Percentiles rank a stretch among this genome's conserved stretches.
Evolutionary conservation across 1,140 invertebrate genomes (phyloP).

Genomic region (Euschistus heros): DNA sequence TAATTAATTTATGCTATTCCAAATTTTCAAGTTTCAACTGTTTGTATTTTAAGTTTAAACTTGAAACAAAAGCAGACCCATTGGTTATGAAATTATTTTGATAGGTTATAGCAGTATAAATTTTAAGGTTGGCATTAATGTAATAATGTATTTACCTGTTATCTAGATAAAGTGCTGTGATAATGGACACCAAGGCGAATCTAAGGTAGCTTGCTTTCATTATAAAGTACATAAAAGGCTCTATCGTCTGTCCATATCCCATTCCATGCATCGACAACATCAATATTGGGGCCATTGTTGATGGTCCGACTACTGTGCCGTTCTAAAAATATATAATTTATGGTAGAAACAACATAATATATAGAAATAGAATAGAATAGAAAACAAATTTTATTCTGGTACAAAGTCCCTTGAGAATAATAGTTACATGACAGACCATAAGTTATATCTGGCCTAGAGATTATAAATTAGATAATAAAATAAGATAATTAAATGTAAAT

Average conservation of each 20-base stretch:
- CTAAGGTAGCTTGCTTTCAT: constrained; percentile 46
- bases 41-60: too few relatives aligned
- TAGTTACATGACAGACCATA: too few relatives aligned
- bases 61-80: too few relatives aligned
- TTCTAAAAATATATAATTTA: constrained; percentile 32
- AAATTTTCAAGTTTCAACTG: too few relatives aligned
- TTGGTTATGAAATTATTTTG: too few relatives aligned
- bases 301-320: constrained; percentile 36
- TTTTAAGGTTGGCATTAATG: too few relatives aligned
- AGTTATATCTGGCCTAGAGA: too few relatives aligned
- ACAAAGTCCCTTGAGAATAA: too few relatives aligned
- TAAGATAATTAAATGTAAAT: too few relatives aligned
- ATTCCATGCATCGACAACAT: constrained; percentile 37
- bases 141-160: constrained; percentile 32
- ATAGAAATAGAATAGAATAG: not conserved
- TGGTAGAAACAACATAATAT: not conserved
- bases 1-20: too few relatives aligned
- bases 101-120: too few relatives aligned
- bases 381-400: not conserved
- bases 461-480: too few relatives aligned
- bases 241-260: constrained; percentile 36
- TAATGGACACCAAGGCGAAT: constrained; percentile 43
- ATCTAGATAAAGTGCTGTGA: constrained; percentile 43
- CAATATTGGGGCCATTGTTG: constrained; percentile 34
- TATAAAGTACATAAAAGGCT: constrained; percentile 42